Conservation (phyloP, 23 tunicate genomes). For the Botrylloides violaceus region DNA sequence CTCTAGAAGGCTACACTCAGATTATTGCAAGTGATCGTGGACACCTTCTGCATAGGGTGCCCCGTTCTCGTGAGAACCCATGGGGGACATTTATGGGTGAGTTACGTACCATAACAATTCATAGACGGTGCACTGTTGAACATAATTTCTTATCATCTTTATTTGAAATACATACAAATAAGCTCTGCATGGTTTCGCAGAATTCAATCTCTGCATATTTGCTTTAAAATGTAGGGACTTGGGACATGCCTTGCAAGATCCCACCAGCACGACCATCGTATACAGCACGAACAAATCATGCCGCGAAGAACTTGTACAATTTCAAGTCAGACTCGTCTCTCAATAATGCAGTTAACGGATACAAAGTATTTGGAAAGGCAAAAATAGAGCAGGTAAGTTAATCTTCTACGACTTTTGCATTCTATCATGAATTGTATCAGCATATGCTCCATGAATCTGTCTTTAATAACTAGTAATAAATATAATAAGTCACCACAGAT, state of each 20-base stretch:
- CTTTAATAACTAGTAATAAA: no score
- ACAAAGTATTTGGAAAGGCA: constrained; percentile 31
- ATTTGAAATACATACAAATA: background rate
- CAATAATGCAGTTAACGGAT: constrained; percentile 74
- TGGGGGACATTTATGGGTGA: constrained; percentile 97
- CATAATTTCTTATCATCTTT: background rate
- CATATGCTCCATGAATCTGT: no score
- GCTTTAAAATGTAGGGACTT: constrained; percentile 41
- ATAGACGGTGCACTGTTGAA: background rate
- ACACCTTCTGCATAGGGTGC: constrained; percentile 38
- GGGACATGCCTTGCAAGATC: constrained; percentile 88
- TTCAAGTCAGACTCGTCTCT: constrained; percentile 42
- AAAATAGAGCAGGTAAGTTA: constrained; percentile 6
- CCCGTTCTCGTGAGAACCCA: constrained; percentile 72
- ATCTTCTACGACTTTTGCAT: background rate
- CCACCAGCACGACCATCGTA: constrained; percentile 82
- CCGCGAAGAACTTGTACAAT: constrained; percentile 34
- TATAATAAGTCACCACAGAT: no score
- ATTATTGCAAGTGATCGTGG: constrained; percentile 80
- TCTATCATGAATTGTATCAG: no score
- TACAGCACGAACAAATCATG: constrained; percentile 55
- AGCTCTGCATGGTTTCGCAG: background rate
- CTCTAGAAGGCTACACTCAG: constrained; percentile 81
- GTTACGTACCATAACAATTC: background rate
- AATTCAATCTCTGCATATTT: background rate